A percentile compares a stretch with the other conserved stretches of the same genome.
Conservation (phyloP, 2,888 invertebrate genomes). For the Agrochola circellaris region DNA sequence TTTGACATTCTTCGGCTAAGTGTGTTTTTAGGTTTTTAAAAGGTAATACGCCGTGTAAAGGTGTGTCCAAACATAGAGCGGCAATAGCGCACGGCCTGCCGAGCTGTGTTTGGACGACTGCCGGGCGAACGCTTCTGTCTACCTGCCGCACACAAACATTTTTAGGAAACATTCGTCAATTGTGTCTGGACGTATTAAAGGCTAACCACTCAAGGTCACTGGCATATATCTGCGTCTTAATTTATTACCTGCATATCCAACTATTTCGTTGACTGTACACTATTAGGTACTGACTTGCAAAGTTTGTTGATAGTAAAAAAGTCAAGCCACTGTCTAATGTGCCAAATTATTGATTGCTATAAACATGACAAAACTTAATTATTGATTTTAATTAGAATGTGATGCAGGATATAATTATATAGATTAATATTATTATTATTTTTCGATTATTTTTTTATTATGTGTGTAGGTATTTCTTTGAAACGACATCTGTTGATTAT, state of each 20-base stretch:
- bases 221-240: neutral
- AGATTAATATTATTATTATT: too few relatives aligned
- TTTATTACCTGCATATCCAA: neutral
- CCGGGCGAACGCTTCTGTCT: too few relatives aligned
- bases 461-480: neutral
- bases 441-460: too few relatives aligned
- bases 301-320: constrained; percentile 22
- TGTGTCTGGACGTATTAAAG: too few relatives aligned
- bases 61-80: too few relatives aligned
- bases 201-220: too few relatives aligned
- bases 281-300: constrained; percentile 34
- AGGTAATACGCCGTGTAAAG: too few relatives aligned
- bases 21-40: too few relatives aligned
- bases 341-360: constrained; percentile 25
- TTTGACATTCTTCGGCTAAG: neutral
- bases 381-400: constrained; percentile 38
- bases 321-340: constrained; percentile 11
- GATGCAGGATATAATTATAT: neutral
- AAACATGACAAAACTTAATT: constrained; percentile 15
- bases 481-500: neutral
- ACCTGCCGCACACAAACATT: too few relatives aligned
- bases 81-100: too few relatives aligned
- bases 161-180: too few relatives aligned
- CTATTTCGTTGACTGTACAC: constrained; percentile 20
- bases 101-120: too few relatives aligned